These are phyloP conservation scores for Drosophila sechellia DNA, from an alignment of 1,140 invertebrate species.

Conservation along the genomic window DNA sequence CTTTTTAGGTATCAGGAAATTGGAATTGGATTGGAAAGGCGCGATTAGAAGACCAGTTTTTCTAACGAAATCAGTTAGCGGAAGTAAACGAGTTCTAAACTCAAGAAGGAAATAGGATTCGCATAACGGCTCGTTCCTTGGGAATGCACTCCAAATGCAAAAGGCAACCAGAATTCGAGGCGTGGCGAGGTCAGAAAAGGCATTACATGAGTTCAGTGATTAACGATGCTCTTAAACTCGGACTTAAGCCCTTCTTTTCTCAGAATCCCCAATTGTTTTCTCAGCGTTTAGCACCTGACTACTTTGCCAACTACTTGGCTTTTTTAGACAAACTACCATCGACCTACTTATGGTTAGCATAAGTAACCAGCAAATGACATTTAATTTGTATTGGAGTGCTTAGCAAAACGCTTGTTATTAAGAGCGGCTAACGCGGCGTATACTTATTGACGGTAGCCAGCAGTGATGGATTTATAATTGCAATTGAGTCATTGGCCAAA, in stretches of 20 bases:
- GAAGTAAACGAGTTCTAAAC: conserved; percentile 39
- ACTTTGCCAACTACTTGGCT: conserved; percentile 10
- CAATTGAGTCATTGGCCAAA: conserved; percentile 46
- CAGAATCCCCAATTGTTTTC: conserved; percentile 1
- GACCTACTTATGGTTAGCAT: conserved; percentile 47
- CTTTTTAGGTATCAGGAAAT: too few species aligned
- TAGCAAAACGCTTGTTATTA: conserved; percentile 42
- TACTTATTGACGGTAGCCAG: conserved; percentile 19
- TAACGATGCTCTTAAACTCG: conserved; percentile 34
- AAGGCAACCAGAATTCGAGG: conserved; percentile 61
- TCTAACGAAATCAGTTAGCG: conserved; percentile 15
- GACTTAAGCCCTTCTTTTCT: conserved; percentile 13
- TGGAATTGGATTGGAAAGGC: too few species aligned
- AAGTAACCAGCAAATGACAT: conserved; percentile 56
- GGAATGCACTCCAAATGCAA: conserved; percentile 56
- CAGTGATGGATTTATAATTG: conserved; percentile 72
- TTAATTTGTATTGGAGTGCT: conserved; percentile 70
- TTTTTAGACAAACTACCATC: conserved; percentile 20
- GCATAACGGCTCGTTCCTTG: conserved; percentile 9
- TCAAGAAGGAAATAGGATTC: conserved; percentile 52
- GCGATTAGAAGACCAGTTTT: conserved; percentile 1
- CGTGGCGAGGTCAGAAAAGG: conserved; percentile 46
- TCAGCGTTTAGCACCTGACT: conserved; percentile 37
- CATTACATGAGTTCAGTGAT: conserved; percentile 42
- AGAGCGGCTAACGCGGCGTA: conserved; percentile 15